Percentiles rank a stretch among this genome's conserved stretches.
phyloP scores from a whole-genome alignment of 2,797 vertebrate genomes.

The Falco berigora region DNA sequence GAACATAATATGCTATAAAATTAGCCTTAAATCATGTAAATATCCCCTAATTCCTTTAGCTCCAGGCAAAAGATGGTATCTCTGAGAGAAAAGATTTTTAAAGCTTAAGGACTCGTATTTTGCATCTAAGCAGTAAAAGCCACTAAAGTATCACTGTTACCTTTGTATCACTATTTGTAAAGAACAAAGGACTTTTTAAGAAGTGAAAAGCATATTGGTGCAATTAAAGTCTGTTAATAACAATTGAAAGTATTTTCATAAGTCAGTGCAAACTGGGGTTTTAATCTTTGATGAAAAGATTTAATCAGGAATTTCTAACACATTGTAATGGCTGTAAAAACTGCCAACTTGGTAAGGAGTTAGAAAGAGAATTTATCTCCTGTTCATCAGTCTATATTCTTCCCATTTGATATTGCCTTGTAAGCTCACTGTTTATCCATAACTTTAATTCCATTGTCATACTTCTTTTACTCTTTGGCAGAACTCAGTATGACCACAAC shows the following conservation, averaged over 20 bases:
- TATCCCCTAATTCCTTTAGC: constrained; percentile 62
- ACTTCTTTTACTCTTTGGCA: not conserved
- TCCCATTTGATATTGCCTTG: not conserved
- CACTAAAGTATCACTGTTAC: constrained; percentile 42
- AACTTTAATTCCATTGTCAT: constrained; percentile 20
- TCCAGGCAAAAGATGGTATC: constrained; percentile 64
- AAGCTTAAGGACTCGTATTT: constrained; percentile 58
- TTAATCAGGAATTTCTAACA: constrained; percentile 38
- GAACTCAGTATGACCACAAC: not conserved
- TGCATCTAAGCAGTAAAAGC: constrained; percentile 58
- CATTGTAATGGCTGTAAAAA: constrained; percentile 17
- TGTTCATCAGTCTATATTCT: not conserved
- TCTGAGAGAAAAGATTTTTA: constrained; percentile 62
- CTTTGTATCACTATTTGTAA: constrained; percentile 40
- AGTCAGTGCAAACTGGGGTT: constrained; percentile 32
- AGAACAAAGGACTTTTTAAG: constrained; percentile 64
- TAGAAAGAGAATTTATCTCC: constrained; percentile 30
- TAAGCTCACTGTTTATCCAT: not conserved
- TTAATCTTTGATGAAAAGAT: constrained; percentile 55
- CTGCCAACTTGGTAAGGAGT: not conserved
- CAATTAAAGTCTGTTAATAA: constrained; percentile 54
- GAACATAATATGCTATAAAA: constrained; percentile 67
- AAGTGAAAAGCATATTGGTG: constrained; percentile 50
- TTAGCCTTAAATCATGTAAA: constrained; percentile 67
- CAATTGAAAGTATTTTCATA: constrained; percentile 56